phyloP scores from a whole-genome alignment of 2,113 vertebrate species.

The Arothron firmamentum region DNA sequence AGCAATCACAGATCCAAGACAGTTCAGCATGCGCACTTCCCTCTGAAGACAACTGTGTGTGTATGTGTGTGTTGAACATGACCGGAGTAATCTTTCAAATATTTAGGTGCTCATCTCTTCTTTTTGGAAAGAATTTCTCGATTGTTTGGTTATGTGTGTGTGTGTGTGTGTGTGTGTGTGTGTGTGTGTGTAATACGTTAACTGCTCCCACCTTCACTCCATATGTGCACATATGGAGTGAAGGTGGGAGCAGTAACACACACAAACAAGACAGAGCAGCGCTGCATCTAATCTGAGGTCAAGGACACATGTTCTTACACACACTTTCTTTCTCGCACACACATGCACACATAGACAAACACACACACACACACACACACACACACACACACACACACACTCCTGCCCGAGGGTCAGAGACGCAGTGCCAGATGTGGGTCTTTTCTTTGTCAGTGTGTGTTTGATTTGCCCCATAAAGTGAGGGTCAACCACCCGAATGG shows the following conservation, averaged over 20 bases:
- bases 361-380: not conserved
- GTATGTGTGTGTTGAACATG: not conserved
- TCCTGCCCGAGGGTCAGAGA: not conserved
- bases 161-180: conserved; percentile 13
- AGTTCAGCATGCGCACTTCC: not conserved
- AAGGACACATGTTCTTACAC: too few species aligned
- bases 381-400: not conserved
- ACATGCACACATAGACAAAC: not conserved
- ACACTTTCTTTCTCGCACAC: not conserved
- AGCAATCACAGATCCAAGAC: not conserved
- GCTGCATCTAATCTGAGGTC: not conserved
- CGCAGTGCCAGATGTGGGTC: too few species aligned
- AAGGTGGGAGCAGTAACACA: too few species aligned
- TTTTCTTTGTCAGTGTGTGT: too few species aligned
- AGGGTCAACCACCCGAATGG: too few species aligned
- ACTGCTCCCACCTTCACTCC: conserved; percentile 47
- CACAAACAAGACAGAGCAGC: conserved; percentile 19
- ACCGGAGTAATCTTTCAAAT: conserved; percentile 15
- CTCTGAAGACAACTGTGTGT: not conserved
- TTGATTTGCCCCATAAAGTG: too few species aligned
- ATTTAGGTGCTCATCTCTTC: not conserved
- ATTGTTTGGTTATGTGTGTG: conserved; percentile 29
- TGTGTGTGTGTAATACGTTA: conserved; percentile 11
- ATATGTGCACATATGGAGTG: too few species aligned
- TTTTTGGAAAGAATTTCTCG: conserved; percentile 28